Evolutionary conservation across 2,888 invertebrate species (phyloP).

Genomic region (Hedya salicella): DNA sequence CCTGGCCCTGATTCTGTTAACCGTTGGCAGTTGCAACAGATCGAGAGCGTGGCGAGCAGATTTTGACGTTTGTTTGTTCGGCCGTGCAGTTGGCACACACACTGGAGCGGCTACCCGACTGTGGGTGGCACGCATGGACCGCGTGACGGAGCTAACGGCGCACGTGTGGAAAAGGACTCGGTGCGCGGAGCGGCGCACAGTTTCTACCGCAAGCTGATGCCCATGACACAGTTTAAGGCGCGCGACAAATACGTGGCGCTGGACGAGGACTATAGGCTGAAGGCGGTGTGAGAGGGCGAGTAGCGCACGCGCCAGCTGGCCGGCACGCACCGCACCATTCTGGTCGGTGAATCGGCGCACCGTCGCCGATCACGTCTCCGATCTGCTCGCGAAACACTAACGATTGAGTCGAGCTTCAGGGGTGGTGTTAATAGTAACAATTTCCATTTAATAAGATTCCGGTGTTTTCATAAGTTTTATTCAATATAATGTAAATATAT

Average conservation of each 20-base stretch:
- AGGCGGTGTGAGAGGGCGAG: slow-evolving; percentile 89
- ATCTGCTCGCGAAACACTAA: too few relatives aligned
- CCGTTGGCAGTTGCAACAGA: slow-evolving; percentile 87
- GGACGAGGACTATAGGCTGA: slow-evolving; percentile 95
- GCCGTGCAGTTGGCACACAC: slow-evolving; percentile 82
- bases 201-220: slow-evolving; percentile 92
- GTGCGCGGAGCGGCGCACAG: slow-evolving; percentile 89
- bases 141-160: slow-evolving; percentile 81
- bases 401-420: too few relatives aligned
- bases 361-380: too few relatives aligned
- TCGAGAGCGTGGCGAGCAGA: slow-evolving; percentile 94
- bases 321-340: too few relatives aligned
- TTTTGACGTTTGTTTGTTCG: neutral
- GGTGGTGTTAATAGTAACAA: too few relatives aligned
- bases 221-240: slow-evolving; percentile 93
- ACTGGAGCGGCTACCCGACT: slow-evolving; percentile 84
- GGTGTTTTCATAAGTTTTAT: too few relatives aligned
- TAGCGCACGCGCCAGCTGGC: too few relatives aligned
- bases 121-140: slow-evolving; percentile 86
- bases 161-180: slow-evolving; percentile 83
- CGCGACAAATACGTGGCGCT: slow-evolving; percentile 93
- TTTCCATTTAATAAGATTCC: too few relatives aligned
- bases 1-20: neutral
- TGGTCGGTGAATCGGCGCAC: too few relatives aligned
- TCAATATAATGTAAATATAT: too few relatives aligned